Percentiles rank a stretch among this genome's conserved stretches.
Evolutionary conservation across 1,140 invertebrate genomes (phyloP).

Genomic region (Bombus cullumanus): DNA sequence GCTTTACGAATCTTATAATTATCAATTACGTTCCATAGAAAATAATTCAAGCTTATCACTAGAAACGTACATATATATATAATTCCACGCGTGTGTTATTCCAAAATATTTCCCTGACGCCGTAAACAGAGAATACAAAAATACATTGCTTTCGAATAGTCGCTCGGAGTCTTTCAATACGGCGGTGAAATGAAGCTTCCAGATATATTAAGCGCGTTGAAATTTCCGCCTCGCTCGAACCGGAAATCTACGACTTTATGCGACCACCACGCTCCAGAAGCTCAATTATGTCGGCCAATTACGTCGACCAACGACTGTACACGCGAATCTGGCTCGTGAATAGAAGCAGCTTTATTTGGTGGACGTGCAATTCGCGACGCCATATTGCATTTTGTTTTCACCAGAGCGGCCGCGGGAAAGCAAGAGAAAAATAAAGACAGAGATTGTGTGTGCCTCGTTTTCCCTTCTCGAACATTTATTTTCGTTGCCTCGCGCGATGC

Average conservation of each 20-base stretch:
- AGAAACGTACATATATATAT: neutral
- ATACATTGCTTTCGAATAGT: neutral
- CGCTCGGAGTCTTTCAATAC: neutral
- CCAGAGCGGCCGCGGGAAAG: neutral
- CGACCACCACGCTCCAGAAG: conserved; percentile 38
- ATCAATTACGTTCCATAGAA: neutral
- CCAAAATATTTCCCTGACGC: neutral
- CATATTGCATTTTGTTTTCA: conserved; percentile 15
- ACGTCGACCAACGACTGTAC: conserved; percentile 34
- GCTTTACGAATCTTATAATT: neutral
- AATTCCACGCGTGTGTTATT: neutral
- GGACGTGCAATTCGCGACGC: neutral
- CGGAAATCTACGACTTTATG: neutral
- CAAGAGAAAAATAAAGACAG: neutral
- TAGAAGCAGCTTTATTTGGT: conserved; percentile 30
- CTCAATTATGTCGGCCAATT: conserved; percentile 37
- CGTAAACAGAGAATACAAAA: neutral
- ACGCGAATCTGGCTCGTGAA: conserved; percentile 14
- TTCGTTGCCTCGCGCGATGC: conserved; percentile 10
- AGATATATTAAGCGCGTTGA: neutral
- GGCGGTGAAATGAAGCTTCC: neutral
- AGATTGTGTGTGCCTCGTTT: conserved; percentile 51
- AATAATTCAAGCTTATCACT: conserved; percentile 1
- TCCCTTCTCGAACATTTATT: conserved; percentile 22
- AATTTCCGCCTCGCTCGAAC: neutral